These are phyloP conservation scores for Rhinolophus sinicus DNA, from an alignment of 2,113 vertebrate genomes.

Conservation along the genomic window DNA sequence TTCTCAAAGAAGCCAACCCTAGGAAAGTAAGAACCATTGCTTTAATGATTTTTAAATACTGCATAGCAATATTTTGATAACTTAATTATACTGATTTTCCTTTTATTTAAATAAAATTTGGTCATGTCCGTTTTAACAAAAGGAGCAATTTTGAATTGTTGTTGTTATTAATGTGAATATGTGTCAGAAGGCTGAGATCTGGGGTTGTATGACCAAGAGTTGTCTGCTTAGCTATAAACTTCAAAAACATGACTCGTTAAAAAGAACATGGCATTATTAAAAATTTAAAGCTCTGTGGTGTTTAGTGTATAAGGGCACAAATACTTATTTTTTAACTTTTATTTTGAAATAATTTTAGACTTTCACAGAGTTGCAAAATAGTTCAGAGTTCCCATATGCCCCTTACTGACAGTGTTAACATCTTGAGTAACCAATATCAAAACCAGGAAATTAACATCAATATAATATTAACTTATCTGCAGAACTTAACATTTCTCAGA, in stretches of 20 bases:
- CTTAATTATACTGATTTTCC: neutral
- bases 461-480: neutral
- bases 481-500: neutral
- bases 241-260: neutral
- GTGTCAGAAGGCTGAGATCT: neutral
- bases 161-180: neutral
- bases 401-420: neutral
- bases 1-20: neutral
- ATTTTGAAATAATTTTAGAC: conserved; percentile 38
- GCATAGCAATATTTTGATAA: neutral
- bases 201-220: neutral
- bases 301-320: neutral
- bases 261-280: neutral
- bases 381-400: neutral
- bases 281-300: neutral
- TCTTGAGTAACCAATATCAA: neutral
- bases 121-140: neutral
- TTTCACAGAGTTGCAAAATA: conserved; percentile 25
- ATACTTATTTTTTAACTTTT: neutral
- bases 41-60: conserved; percentile 17
- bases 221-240: neutral
- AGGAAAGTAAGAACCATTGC: neutral
- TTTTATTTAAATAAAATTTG: neutral
- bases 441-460: neutral
- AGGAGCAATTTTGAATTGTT: neutral